phyloP scores from a whole-genome alignment of 2,888 invertebrate species.

The Unio pictorum region DNA sequence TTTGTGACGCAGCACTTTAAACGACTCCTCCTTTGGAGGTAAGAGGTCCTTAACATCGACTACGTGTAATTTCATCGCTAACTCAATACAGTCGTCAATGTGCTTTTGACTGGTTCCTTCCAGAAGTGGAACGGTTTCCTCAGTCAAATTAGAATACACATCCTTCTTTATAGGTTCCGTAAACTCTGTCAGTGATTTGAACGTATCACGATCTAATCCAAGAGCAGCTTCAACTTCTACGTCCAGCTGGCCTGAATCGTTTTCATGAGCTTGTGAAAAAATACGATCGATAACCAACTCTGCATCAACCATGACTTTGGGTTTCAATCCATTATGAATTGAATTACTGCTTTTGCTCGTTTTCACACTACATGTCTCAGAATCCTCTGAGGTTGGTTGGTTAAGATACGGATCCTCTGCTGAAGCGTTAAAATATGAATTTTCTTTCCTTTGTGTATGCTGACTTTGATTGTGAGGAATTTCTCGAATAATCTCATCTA shows the following conservation, averaged over 20 bases:
- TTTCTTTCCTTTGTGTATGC: conserved; percentile 27
- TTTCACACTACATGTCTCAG: conserved; percentile 47
- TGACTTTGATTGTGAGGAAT: conserved; percentile 28
- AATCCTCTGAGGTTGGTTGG: conserved; percentile 48
- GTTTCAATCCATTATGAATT: conserved; percentile 23
- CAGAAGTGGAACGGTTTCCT: conserved; percentile 38
- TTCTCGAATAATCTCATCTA: conserved; percentile 58
- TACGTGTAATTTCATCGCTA: conserved; percentile 46
- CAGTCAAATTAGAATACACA: conserved; percentile 18
- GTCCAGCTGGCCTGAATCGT: conserved; percentile 21
- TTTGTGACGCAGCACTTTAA: conserved; percentile 46
- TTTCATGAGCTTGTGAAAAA: conserved; percentile 39
- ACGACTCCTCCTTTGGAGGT: conserved; percentile 48
- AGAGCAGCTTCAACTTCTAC: conserved; percentile 33
- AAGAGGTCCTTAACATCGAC: conserved; percentile 53
- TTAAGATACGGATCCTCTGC: conserved; percentile 42
- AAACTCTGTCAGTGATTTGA: conserved; percentile 23
- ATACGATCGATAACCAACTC: conserved; percentile 55
- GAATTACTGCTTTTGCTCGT: conserved; percentile 36
- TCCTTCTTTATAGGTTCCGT: conserved; percentile 10
- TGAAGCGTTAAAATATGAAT: conserved; percentile 32
- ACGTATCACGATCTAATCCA: conserved; percentile 46
- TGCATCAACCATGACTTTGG: conserved; percentile 43
- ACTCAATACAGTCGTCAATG: conserved; percentile 47
- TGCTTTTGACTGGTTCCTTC: conserved; percentile 54